Conservation (phyloP, 2,888 invertebrate genomes). For the Teinopalpus imperialis region DNA sequence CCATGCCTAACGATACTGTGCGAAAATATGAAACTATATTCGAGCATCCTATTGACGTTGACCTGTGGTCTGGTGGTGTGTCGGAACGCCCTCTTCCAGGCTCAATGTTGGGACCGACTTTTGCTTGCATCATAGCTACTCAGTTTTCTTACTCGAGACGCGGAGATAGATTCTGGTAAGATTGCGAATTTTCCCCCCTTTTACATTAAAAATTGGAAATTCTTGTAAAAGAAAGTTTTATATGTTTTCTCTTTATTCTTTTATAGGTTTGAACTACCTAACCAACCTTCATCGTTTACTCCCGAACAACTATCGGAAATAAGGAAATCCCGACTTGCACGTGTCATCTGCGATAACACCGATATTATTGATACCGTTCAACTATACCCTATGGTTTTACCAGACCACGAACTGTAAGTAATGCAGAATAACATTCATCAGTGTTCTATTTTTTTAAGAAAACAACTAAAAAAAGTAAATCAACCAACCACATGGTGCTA, state of each 20-base stretch:
- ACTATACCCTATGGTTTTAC: conserved; percentile 94
- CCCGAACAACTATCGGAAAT: conserved; percentile 92
- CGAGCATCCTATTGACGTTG: conserved; percentile 95
- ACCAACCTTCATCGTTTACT: conserved; percentile 95
- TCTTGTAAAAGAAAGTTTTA: neutral
- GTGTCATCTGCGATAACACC: conserved; percentile 95
- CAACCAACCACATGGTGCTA: too few relatives aligned
- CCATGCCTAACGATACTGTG: conserved; percentile 95
- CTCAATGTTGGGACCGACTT: conserved; percentile 96
- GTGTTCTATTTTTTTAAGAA: too few relatives aligned
- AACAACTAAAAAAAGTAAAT: too few relatives aligned
- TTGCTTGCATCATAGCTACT: conserved; percentile 95
- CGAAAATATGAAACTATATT: conserved; percentile 91
- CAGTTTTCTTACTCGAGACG: conserved; percentile 94
- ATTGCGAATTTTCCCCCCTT: conserved; percentile 11
- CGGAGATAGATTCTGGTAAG: conserved; percentile 95
- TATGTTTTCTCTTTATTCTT: conserved; percentile 4
- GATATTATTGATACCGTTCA: conserved; percentile 95
- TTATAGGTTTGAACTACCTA: conserved; percentile 90
- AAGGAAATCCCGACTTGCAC: conserved; percentile 89
- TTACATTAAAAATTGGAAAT: too few relatives aligned
- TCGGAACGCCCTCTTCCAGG: conserved; percentile 95
- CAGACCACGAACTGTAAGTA: conserved; percentile 95
- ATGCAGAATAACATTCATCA: too few relatives aligned
- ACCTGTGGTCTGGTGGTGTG: conserved; percentile 97